Evolutionary conservation across 2,888 invertebrate species (phyloP), one percentile per base, ranked within the genome.

Genomic region (Drosophila diplacantha): DNA sequence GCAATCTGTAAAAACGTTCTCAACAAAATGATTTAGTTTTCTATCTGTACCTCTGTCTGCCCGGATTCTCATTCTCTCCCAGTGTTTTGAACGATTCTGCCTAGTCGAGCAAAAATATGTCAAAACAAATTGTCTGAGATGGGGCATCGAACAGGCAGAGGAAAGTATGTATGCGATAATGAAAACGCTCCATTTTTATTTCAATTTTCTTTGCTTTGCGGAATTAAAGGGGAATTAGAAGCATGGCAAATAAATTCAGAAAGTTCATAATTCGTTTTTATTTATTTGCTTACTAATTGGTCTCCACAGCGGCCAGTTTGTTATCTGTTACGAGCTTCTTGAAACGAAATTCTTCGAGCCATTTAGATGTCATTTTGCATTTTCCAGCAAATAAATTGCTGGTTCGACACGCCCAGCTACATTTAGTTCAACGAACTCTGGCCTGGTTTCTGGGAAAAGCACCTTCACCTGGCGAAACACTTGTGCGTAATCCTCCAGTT

Each of bases 21-120:
- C 61, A 51, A 62, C 61, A 31, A 60, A 61, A 61, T 61, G 62
- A 62, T 61, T 61, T 62, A 61, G 62, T 44, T 61, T 61, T 52
- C 32, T 29, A 44, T 61, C 35, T 43, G 60, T 35, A 35, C 32
- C 50, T 43, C 49, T 22, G 57, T 22, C 18, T 26, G 56, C 53
- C 22, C 52, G 8, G 14, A 3, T 16, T 16, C n/a, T 9, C 44
- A 31, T 14, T 37, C 18, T 16, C 38, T 29, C 34, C 14, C 20
- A 29, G 39, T 64, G 57, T 56, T 66, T 65, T 52, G 66, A 51
- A 58, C 51, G 22, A 58, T 66, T 66, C 59, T 49, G 66, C 46
- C 66, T 52, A 66, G 66, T 66, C 43, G 66, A 52, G 52, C 66
- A 66, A 66, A 56, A 51, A 51, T 65, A 63, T 65, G 64, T 57